Conservation (phyloP, 2,113 vertebrate species). For the Esox niger region DNA sequence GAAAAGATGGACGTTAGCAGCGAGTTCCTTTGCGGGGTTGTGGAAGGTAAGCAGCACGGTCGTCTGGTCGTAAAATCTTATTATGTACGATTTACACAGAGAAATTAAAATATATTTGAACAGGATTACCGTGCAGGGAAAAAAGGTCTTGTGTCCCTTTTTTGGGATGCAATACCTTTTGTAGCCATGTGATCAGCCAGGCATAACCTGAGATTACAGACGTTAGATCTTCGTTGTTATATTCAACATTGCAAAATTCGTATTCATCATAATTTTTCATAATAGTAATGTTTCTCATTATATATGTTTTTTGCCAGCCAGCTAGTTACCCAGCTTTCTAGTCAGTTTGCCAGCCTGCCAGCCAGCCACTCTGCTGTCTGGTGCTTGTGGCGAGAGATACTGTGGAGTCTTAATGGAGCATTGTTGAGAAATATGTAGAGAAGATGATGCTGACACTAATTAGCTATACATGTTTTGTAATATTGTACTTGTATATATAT, state of each 20-base stretch:
- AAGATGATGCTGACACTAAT: neutral
- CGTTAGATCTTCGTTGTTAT: neutral
- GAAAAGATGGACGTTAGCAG: conserved; percentile 69
- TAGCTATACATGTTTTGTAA: no score
- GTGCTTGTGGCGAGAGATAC: neutral
- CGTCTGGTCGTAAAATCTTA: conserved; percentile 5
- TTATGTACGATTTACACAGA: neutral
- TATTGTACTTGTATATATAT: no score
- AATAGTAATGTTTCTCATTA: no score
- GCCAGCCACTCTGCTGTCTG: neutral
- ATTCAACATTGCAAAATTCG: no score
- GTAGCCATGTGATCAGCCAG: neutral
- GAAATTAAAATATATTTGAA: neutral
- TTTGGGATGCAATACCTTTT: neutral
- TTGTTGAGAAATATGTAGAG: neutral
- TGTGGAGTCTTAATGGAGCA: neutral
- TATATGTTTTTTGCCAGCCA: no score
- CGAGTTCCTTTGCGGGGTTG: conserved; percentile 80
- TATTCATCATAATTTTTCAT: no score
- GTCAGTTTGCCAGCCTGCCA: no score
- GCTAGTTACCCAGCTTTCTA: no score
- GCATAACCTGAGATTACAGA: neutral
- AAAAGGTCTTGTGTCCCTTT: neutral
- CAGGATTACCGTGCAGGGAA: neutral
- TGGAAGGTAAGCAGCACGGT: conserved; percentile 75